phyloP scores from a whole-genome alignment of 2,888 invertebrate genomes.

The Rhorus exstirpatorius region DNA sequence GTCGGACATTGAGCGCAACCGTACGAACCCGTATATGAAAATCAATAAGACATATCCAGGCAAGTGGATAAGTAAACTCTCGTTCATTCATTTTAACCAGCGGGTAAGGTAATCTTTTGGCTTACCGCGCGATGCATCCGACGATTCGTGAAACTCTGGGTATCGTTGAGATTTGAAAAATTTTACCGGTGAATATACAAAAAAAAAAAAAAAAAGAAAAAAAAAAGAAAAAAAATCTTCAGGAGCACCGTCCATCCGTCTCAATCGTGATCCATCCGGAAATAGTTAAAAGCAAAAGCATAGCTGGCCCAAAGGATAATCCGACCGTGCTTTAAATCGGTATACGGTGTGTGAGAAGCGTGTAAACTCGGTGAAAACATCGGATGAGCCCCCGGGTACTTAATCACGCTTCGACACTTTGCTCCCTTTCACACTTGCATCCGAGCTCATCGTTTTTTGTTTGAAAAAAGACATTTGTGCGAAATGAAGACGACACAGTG shows the following conservation, averaged over 20 bases:
- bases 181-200: conserved; percentile 20
- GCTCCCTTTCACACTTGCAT: conserved; percentile 49
- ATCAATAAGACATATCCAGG: conserved; percentile 79
- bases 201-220: too few relatives aligned
- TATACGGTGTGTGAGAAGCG: conserved; percentile 47
- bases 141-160: conserved; percentile 34
- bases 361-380: conserved; percentile 77
- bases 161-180: conserved; percentile 11
- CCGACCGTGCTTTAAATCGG: conserved; percentile 65
- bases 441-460: conserved; percentile 22
- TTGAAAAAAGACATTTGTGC: conserved; percentile 39
- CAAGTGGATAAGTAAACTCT: conserved; percentile 80
- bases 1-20: conserved; percentile 77
- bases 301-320: conserved; percentile 72
- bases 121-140: conserved; percentile 57
- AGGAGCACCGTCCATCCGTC: conserved; percentile 3
- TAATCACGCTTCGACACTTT: conserved; percentile 79
- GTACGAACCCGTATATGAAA: conserved; percentile 72
- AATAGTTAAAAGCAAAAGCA: conserved; percentile 23
- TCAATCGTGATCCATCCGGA: conserved; percentile 14
- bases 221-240: neutral
- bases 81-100: conserved; percentile 49
- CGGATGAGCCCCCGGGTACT: conserved; percentile 76
- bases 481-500: neutral
- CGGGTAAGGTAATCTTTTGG: conserved; percentile 73